Evolutionary conservation across 2,888 invertebrate genomes (phyloP).

Genomic region (Trilocha varians): DNA sequence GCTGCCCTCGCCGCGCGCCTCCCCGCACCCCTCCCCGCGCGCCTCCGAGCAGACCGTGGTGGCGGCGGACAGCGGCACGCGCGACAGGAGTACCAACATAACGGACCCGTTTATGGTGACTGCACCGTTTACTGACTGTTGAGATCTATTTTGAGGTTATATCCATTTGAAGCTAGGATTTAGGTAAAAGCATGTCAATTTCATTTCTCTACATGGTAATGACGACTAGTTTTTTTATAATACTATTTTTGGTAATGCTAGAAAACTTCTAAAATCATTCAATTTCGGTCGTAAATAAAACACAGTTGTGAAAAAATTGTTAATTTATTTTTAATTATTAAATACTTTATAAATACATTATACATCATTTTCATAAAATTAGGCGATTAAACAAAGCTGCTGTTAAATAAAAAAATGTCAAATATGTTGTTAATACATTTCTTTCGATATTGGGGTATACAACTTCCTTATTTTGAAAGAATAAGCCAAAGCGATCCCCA

Average conservation of each 20-base stretch:
- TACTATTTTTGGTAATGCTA: conserved; percentile 16
- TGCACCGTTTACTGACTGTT: conserved; percentile 29
- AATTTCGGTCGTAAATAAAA: conserved; percentile 21
- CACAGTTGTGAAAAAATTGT: conserved; percentile 28
- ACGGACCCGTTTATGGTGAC: conserved; percentile 55
- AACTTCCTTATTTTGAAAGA: conserved; percentile 54
- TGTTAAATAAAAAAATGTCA: conserved; percentile 42
- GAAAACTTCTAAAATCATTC: not conserved
- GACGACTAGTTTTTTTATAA: conserved; percentile 18
- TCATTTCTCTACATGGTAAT: conserved; percentile 19
- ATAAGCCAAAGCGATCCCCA: conserved; percentile 61
- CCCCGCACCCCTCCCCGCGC: conserved; percentile 20
- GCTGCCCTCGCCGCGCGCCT: conserved; percentile 21
- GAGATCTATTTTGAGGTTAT: too few species aligned
- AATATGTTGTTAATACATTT: conserved; percentile 13
- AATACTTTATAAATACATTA: conserved; percentile 52
- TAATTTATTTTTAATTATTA: conserved; percentile 54
- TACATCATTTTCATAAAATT: conserved; percentile 49
- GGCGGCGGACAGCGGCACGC: conserved; percentile 19
- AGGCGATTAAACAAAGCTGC: conserved; percentile 52
- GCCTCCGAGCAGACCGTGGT: conserved; percentile 29
- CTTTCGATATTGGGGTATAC: conserved; percentile 36
- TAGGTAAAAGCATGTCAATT: conserved; percentile 25
- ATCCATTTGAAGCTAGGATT: too few species aligned
- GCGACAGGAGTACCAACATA: conserved; percentile 39